Conservation (phyloP, 2,113 vertebrate genomes). For the Laticauda colubrina region DNA sequence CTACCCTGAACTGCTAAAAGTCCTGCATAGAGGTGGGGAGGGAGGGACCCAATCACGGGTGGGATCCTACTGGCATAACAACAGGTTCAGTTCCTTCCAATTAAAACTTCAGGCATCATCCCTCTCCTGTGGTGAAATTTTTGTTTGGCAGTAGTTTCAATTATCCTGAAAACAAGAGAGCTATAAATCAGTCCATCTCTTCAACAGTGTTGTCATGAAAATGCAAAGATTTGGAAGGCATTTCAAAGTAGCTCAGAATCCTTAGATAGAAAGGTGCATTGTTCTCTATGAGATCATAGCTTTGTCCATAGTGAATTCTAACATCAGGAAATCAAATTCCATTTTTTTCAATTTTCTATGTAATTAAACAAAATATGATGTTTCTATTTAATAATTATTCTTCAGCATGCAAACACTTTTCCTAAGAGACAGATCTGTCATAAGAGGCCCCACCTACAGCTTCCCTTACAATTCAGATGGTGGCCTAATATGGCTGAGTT, state of each 20-base stretch:
- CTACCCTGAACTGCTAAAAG: not conserved
- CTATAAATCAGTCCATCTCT: not conserved
- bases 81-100: not conserved
- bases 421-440: not conserved
- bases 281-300: not conserved
- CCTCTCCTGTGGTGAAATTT: not conserved
- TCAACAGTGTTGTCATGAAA: not conserved
- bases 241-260: not conserved
- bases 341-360: not conserved
- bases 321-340: not conserved
- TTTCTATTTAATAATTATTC: not conserved
- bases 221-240: not conserved
- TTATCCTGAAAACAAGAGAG: not conserved
- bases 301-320: not conserved
- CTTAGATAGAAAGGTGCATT: not conserved
- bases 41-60: no score
- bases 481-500: not conserved
- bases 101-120: not conserved
- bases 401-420: not conserved
- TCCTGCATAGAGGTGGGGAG: not conserved
- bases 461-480: not conserved
- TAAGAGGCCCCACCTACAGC: not conserved
- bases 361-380: not conserved
- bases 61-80: no score
- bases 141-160: not conserved